A percentile compares a stretch with the other conserved stretches of the same genome.
phyloP scores from a whole-genome alignment of 1,140 invertebrate species.

The Hirudo medicinalis region DNA sequence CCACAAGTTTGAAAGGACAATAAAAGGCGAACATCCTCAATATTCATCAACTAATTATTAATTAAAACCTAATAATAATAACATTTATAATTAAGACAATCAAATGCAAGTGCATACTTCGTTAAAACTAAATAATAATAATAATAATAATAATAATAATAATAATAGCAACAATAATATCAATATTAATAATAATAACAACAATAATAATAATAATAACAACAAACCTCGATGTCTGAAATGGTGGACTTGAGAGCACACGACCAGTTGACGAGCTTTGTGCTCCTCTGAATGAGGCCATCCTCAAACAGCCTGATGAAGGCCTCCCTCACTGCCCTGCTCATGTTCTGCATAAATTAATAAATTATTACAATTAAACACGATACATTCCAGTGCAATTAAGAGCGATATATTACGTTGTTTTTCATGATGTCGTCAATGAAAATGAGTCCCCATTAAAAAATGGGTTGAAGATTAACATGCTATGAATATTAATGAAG shows the following conservation, averaged over 20 bases:
- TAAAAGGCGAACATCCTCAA: no score
- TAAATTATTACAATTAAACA: background rate
- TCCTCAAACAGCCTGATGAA: conserved; percentile 81
- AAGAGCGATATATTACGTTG: no score
- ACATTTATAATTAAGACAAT: background rate
- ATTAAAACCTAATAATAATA: no score
- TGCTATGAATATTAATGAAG: no score
- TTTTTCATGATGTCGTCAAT: no score
- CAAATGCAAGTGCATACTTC: background rate
- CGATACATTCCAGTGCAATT: no score
- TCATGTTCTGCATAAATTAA: conserved; percentile 42
- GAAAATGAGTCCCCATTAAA: no score
- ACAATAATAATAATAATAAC: background rate
- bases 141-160: no score
- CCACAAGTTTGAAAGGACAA: no score
- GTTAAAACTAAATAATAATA: no score
- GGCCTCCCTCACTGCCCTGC: conserved; percentile 71
- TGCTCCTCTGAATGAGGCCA: conserved; percentile 79
- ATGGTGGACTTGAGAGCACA: conserved; percentile 89
- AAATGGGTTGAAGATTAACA: no score
- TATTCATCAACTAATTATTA: no score
- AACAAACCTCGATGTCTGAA: conserved; percentile 90
- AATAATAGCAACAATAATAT: background rate
- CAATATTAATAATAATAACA: background rate
- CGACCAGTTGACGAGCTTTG: conserved; percentile 92